Evolutionary conservation across 2,797 vertebrate genomes (phyloP), one percentile per base, ranked within the genome.

Genomic region (Notolabrus celidotus): DNA sequence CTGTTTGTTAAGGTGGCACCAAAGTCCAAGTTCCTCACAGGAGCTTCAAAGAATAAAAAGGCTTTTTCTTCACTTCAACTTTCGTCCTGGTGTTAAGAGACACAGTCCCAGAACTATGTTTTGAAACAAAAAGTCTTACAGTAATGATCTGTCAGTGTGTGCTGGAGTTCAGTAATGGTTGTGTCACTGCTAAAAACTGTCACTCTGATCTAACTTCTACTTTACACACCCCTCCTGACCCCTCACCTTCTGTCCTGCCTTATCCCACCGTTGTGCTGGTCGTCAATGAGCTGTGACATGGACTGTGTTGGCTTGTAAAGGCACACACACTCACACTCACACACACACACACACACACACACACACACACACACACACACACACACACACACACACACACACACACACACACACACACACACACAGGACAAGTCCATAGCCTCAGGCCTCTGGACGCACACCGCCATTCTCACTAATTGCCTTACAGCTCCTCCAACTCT

Each of bases 381-480:
- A 36, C 56, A 73, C 65, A 73, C 56, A 51, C 49, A 53, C 66
- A 59, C 43, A 70, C n/a, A n/a, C n/a, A n/a, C n/a, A n/a, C n/a
- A n/a, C n/a, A n/a, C n/a, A n/a, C n/a, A 47, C 59, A 72, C 43
- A 58, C 16, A 36, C 56, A 73, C 65, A 73, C 55, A 51, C 49
- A 52, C 66, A 62, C 45, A 71, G 74, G 63, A 74, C 50, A 17
- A 42, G 54, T 23, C 67, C 5, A 15, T 43, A 60, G 79, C 80
- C 47, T 59, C 7, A 9, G 64, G 75, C 68, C 62, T 66, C 67
- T 75, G 72, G 83, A 88, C 23, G 34, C 80, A 86, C 86, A 82
- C 61, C 10, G 47, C 75, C 85, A 60, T 84, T 86, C 83, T 81
- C 34, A n/a, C 73, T 92, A 89, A 89, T 85, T 88, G 72, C 75